Evolutionary conservation across 2,888 invertebrate species (phyloP).

Genomic region (Serrognathus titanus): DNA sequence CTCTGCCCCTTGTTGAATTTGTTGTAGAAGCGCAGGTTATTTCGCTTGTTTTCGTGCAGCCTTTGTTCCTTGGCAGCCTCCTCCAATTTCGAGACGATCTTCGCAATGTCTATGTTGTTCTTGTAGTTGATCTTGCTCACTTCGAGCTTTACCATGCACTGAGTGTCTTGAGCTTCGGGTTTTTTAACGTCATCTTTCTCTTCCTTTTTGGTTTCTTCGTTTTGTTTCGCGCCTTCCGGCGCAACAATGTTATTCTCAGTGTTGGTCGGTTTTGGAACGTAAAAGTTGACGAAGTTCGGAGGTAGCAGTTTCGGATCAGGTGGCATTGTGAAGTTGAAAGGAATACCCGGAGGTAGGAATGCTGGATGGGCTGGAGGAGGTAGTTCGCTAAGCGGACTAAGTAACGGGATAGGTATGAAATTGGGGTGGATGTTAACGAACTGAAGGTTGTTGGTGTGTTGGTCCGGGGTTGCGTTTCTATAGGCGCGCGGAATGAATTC

Average conservation of each 20-base stretch:
- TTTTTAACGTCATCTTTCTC: not conserved
- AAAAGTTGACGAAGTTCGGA: conserved; percentile 33
- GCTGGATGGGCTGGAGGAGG: conserved; percentile 6
- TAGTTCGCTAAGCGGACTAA: conserved; percentile 33
- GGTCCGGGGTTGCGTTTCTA: conserved; percentile 28
- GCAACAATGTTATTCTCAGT: conserved; percentile 8
- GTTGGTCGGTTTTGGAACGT: conserved; percentile 21
- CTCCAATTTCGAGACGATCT: conserved; percentile 48
- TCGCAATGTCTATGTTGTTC: conserved; percentile 43
- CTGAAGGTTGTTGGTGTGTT: conserved; percentile 31
- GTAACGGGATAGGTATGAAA: conserved; percentile 40
- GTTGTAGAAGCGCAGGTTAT: conserved; percentile 16
- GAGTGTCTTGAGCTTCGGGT: not conserved
- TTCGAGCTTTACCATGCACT: too few relatives aligned
- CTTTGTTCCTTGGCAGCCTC: conserved; percentile 43
- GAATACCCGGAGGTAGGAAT: conserved; percentile 37
- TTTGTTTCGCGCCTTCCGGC: not conserved
- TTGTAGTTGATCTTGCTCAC: conserved; percentile 8
- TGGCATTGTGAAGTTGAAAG: conserved; percentile 39
- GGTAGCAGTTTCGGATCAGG: conserved; percentile 31
- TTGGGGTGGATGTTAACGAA: conserved; percentile 38
- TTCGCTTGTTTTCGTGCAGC: conserved; percentile 20
- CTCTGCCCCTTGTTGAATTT: conserved; percentile 11
- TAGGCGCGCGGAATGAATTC: conserved; percentile 48
- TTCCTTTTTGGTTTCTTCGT: conserved; percentile 8